phyloP scores from a whole-genome alignment of 2,888 invertebrate species.

The Rhingia campestris region DNA sequence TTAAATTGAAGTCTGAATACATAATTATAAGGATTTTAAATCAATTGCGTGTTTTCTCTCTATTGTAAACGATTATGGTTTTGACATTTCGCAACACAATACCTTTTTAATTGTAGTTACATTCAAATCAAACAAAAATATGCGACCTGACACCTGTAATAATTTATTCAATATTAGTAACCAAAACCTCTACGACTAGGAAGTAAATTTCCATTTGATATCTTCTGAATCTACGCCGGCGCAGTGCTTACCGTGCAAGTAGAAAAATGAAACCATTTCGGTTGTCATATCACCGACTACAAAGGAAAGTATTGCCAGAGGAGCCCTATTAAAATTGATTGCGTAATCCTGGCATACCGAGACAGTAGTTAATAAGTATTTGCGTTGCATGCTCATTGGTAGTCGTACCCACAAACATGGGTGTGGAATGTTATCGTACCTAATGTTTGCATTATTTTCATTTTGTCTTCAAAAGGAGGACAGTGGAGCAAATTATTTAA shows the following conservation, averaged over 20 bases:
- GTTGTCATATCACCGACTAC: slow-evolving; percentile 21
- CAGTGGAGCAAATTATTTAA: slow-evolving; percentile 41
- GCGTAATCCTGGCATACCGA: slow-evolving; percentile 28
- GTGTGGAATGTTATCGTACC: slow-evolving; percentile 50
- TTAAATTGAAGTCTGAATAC: no score
- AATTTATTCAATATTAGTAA: no score
- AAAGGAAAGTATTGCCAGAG: slow-evolving; percentile 33
- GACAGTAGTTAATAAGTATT: slow-evolving; percentile 21
- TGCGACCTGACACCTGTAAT: no score
- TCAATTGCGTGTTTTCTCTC: no score
- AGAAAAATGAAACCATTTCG: neutral
- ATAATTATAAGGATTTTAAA: no score
- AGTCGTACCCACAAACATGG: slow-evolving; percentile 29
- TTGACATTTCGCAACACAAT: no score
- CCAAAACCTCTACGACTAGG: neutral
- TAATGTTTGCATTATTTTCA: neutral
- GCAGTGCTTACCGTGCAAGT: neutral
- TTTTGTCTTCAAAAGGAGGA: slow-evolving; percentile 36
- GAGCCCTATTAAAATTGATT: slow-evolving; percentile 34
- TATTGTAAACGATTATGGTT: no score
- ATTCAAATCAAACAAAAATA: no score
- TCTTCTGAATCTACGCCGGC: slow-evolving; percentile 4
- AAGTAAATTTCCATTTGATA: slow-evolving; percentile 10
- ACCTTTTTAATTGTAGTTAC: no score
- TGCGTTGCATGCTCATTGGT: slow-evolving; percentile 23